These are phyloP conservation scores for Hippocampus abdominalis DNA, from an alignment of 2,113 vertebrate species.

Conservation along the genomic window DNA sequence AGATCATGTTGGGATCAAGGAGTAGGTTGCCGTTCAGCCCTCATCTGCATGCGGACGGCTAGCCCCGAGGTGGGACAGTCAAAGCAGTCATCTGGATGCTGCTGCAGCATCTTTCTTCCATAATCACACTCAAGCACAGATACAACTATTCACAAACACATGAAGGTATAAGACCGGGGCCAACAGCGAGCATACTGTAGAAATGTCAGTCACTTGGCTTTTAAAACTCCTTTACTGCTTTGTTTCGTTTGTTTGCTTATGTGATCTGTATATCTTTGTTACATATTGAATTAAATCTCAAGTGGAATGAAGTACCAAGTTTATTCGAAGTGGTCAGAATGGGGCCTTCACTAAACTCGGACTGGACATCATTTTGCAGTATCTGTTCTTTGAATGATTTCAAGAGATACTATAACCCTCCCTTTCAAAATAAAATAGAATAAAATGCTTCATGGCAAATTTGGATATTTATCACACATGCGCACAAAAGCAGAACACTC, in stretches of 20 bases:
- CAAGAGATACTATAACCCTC: too few species aligned
- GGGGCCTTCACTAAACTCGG: constrained; percentile 1
- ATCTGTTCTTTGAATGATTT: too few species aligned
- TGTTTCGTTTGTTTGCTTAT: constrained; percentile 6
- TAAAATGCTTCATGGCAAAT: too few species aligned
- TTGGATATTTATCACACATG: neutral
- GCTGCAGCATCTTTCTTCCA: constrained; percentile 13
- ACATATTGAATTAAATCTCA: neutral
- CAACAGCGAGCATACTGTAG: constrained; percentile 19
- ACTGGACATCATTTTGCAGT: neutral
- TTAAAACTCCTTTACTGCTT: neutral
- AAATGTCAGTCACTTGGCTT: constrained; percentile 15
- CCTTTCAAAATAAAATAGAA: too few species aligned
- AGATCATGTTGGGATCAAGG: constrained; percentile 31
- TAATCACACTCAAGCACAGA: constrained; percentile 28
- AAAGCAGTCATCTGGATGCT: constrained; percentile 38
- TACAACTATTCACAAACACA: constrained; percentile 16
- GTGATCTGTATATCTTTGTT: constrained; percentile 1
- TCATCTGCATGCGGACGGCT: constrained; percentile 48
- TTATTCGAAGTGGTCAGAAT: neutral
- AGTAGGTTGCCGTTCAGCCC: constrained; percentile 45
- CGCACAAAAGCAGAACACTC: too few species aligned
- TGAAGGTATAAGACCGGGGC: constrained; percentile 2
- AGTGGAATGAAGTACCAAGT: neutral
- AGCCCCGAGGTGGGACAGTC: constrained; percentile 29